A percentile compares a stretch with the other conserved stretches of the same genome.
phyloP scores from a whole-genome alignment of 2,113 vertebrate genomes.

The Passer domesticus region DNA sequence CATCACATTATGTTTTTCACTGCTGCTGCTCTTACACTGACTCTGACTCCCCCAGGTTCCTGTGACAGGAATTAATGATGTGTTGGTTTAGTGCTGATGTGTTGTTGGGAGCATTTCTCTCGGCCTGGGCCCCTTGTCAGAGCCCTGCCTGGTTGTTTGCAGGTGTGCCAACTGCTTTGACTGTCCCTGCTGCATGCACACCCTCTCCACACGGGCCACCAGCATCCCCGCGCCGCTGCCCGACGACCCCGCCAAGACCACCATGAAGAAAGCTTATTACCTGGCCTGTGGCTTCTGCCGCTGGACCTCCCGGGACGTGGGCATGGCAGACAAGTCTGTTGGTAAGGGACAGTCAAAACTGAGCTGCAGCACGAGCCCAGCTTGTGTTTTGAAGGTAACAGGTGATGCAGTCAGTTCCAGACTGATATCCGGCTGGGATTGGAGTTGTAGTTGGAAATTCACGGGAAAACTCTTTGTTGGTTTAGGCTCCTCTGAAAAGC shows the following conservation, averaged over 20 bases:
- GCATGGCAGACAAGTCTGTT: slow-evolving; percentile 98
- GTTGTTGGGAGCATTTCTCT: not conserved
- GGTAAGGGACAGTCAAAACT: slow-evolving; percentile 75
- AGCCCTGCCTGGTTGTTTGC: not conserved
- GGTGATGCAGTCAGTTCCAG: not conserved
- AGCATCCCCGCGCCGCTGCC: slow-evolving; percentile 94
- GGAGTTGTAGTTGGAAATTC: not conserved
- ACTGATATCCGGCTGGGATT: not conserved
- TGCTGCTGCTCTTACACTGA: not conserved
- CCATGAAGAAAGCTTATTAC: slow-evolving; percentile 98
- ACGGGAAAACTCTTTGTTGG: not conserved
- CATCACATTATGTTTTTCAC: not conserved
- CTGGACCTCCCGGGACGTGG: slow-evolving; percentile 97
- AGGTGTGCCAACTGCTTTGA: slow-evolving; percentile 99
- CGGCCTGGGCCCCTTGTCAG: not conserved
- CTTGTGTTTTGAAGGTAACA: not conserved
- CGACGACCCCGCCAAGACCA: slow-evolving; percentile 93
- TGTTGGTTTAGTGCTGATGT: not conserved
- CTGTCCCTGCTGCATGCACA: slow-evolving; percentile 98
- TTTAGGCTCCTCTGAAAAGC: not conserved
- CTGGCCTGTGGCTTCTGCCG: slow-evolving; percentile 97
- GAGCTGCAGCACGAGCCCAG: not conserved
- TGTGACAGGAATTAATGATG: not conserved
- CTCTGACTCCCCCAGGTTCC: not conserved
- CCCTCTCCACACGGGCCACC: slow-evolving; percentile 94